A percentile compares a stretch with the other conserved stretches of the same genome.
Evolutionary conservation across 1,140 invertebrate species (phyloP).

Genomic region (Sweltsa coloradensis): DNA sequence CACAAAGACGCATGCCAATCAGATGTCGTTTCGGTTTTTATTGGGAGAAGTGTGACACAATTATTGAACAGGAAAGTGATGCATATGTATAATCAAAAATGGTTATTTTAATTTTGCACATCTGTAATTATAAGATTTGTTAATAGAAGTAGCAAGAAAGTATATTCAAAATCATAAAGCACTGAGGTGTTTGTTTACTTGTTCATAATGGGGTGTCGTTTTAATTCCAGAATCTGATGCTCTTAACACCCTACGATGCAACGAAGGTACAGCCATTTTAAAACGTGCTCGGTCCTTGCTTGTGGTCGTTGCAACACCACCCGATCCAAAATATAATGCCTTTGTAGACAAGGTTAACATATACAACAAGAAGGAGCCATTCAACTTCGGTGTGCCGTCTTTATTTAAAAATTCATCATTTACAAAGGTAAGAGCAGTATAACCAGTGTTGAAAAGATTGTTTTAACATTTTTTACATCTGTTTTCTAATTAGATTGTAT

Average conservation of each 20-base stretch:
- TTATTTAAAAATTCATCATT: conserved; percentile 27
- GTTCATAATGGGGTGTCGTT: too few species aligned
- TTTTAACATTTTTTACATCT: too few species aligned
- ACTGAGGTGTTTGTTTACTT: too few species aligned
- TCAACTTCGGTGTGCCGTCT: conserved; percentile 51
- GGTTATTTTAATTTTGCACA: background rate
- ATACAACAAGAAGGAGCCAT: conserved; percentile 63
- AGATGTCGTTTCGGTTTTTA: too few species aligned
- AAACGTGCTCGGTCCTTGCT: conserved; percentile 66
- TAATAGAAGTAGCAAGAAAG: background rate
- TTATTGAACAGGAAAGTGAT: too few species aligned
- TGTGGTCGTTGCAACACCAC: conserved; percentile 73
- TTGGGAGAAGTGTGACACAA: too few species aligned
- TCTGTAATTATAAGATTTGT: background rate
- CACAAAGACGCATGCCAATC: too few species aligned
- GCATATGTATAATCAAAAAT: background rate
- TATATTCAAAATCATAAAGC: background rate
- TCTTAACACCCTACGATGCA: conserved; percentile 10
- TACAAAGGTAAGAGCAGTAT: background rate
- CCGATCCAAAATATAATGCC: conserved; percentile 48
- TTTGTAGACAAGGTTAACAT: conserved; percentile 64
- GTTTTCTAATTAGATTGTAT: too few species aligned
- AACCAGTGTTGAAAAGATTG: too few species aligned
- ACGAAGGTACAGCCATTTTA: conserved; percentile 41
- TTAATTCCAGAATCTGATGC: conserved; percentile 4